These are phyloP conservation scores for Prietella phreatophila DNA, from an alignment of 2,113 vertebrate species.

Conservation along the genomic window DNA sequence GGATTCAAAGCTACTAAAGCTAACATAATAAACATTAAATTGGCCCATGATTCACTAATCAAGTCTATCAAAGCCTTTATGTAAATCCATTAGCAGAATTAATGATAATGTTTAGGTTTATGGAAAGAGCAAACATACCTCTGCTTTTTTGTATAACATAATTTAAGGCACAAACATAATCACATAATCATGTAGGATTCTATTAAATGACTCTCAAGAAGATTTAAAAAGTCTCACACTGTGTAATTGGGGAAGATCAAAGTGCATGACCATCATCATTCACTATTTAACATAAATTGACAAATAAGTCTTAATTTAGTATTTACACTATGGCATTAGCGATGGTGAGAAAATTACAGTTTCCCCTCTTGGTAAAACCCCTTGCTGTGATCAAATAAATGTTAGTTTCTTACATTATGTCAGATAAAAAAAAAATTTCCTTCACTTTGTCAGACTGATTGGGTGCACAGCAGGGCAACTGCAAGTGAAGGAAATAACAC, in stretches of 20 bases:
- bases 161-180: conserved; percentile 40
- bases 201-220: conserved; percentile 4
- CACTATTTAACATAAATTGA: conserved; percentile 2
- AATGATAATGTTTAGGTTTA: conserved; percentile 63
- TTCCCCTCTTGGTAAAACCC: not conserved
- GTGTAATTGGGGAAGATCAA: not conserved
- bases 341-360: conserved; percentile 8
- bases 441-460: conserved; percentile 25
- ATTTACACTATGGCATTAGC: not conserved
- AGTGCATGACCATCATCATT: not conserved
- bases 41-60: conserved; percentile 53
- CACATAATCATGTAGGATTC: conserved; percentile 18
- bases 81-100: conserved; percentile 70
- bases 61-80: conserved; percentile 63
- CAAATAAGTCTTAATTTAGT: conserved; percentile 25
- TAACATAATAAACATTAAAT: conserved; percentile 29
- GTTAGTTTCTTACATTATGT: conserved; percentile 13
- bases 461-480: conserved; percentile 16
- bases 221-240: not conserved
- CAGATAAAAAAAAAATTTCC: conserved; percentile 17
- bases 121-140: conserved; percentile 53
- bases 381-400: conserved; percentile 18
- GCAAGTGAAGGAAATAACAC: conserved; percentile 13
- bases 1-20: conserved; percentile 34
- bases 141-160: conserved; percentile 56